Evolutionary conservation across 2,888 invertebrate genomes (phyloP).

Genomic region (Monoplex corrugatus): DNA sequence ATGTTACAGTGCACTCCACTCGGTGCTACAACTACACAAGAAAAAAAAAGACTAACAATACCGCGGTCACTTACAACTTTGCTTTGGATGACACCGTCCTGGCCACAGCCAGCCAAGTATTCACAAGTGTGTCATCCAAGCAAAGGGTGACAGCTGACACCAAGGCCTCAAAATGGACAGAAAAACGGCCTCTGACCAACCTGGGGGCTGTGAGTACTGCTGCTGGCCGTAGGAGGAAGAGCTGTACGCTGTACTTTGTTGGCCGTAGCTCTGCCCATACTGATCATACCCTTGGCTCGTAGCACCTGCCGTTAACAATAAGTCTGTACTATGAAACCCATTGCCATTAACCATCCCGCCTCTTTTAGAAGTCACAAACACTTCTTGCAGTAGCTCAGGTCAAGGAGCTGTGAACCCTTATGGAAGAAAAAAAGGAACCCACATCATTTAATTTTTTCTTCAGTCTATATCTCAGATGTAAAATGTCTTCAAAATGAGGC

Average conservation of each 20-base stretch:
- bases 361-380: neutral
- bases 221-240: constrained; percentile 49
- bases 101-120: neutral
- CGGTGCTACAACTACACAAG: too few relatives aligned
- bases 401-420: too few relatives aligned
- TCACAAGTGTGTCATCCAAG: neutral
- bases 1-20: too few relatives aligned
- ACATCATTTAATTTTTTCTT: too few relatives aligned
- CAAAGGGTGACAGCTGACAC: neutral
- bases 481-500: neutral
- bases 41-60: too few relatives aligned
- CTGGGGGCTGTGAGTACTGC: constrained; percentile 44
- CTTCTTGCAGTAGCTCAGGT: neutral
- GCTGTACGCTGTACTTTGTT: constrained; percentile 52
- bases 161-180: neutral
- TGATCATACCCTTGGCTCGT: constrained; percentile 52
- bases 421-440: too few relatives aligned
- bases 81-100: neutral
- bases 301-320: constrained; percentile 36
- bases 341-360: neutral
- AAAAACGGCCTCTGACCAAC: constrained; percentile 28
- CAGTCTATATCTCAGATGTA: neutral
- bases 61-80: neutral
- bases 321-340: constrained; percentile 10
- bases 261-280: constrained; percentile 58